These are phyloP conservation scores for Ageneiosus marmoratus DNA, from an alignment of 2,113 vertebrate genomes.

Conservation along the genomic window DNA sequence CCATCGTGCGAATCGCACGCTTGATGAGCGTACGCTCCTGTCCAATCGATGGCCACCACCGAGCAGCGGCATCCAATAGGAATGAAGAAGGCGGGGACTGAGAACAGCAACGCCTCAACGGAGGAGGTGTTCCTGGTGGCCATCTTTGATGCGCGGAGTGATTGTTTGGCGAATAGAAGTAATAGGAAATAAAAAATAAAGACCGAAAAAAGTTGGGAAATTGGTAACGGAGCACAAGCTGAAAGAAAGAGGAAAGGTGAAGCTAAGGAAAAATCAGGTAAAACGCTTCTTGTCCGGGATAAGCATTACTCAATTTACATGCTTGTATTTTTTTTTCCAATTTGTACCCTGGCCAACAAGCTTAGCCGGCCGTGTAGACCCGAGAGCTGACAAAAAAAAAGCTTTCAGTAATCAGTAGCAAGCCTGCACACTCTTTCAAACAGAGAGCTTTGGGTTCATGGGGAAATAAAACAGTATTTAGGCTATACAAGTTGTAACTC, in stretches of 20 bases:
- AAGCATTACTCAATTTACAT: too few species aligned
- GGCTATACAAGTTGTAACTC: neutral
- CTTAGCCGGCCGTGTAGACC: constrained; percentile 29
- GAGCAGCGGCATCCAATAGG: constrained; percentile 40
- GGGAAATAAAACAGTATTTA: neutral
- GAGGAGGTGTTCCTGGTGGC: constrained; percentile 79
- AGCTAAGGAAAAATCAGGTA: constrained; percentile 69
- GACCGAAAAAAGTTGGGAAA: constrained; percentile 39
- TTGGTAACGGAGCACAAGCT: constrained; percentile 42
- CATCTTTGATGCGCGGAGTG: constrained; percentile 79
- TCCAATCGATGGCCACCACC: constrained; percentile 48
- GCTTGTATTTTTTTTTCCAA: constrained; percentile 6
- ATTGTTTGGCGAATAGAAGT: constrained; percentile 79
- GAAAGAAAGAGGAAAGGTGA: constrained; percentile 53
- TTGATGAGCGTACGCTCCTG: neutral
- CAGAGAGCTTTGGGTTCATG: neutral
- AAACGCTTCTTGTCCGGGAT: constrained; percentile 8
- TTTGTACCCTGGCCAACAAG: constrained; percentile 38
- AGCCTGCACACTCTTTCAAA: neutral
- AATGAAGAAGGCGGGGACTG: constrained; percentile 39
- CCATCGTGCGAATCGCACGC: constrained; percentile 53
- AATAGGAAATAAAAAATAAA: constrained; percentile 63
- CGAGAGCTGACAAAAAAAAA: neutral
- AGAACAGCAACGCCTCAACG: constrained; percentile 62
- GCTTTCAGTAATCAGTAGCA: neutral